Evolutionary conservation across 2,888 invertebrate species (phyloP).

Genomic region (Chloroclysta siterata): DNA sequence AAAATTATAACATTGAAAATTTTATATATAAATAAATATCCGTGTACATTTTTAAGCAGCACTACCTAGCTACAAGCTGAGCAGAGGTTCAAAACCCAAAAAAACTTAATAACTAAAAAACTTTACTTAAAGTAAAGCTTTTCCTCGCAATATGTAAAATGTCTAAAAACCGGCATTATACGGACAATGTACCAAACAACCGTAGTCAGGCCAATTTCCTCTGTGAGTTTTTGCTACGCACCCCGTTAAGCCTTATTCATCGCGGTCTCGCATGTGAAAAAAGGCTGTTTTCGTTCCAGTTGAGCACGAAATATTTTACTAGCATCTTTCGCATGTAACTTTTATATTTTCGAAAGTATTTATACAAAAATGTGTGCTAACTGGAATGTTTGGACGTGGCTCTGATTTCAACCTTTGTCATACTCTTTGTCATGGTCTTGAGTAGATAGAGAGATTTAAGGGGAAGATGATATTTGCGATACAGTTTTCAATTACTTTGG

Average conservation of each 20-base stretch:
- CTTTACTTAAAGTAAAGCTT: too few relatives aligned
- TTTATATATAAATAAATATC: too few relatives aligned
- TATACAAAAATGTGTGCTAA: not conserved
- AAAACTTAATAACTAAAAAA: too few relatives aligned
- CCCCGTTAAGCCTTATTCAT: conserved; percentile 37
- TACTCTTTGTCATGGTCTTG: too few relatives aligned
- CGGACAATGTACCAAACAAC: conserved; percentile 24
- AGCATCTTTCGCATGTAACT: not conserved
- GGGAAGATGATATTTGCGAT: not conserved
- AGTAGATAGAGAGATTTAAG: not conserved
- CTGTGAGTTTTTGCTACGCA: conserved; percentile 30
- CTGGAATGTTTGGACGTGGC: too few relatives aligned
- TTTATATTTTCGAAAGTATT: not conserved
- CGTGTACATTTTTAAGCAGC: too few relatives aligned
- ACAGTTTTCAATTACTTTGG: too few relatives aligned
- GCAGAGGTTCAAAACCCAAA: too few relatives aligned
- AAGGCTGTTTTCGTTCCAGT: conserved; percentile 12
- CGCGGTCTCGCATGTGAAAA: conserved; percentile 28
- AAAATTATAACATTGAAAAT: too few relatives aligned
- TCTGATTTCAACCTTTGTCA: too few relatives aligned
- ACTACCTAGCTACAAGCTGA: too few relatives aligned
- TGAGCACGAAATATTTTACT: conserved; percentile 6
- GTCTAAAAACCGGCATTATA: conserved; percentile 9
- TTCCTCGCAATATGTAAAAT: conserved; percentile 1
- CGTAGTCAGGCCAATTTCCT: conserved; percentile 28